Evolutionary conservation across 2,113 vertebrate genomes (phyloP).

Genomic region (Anhinga anhinga): DNA sequence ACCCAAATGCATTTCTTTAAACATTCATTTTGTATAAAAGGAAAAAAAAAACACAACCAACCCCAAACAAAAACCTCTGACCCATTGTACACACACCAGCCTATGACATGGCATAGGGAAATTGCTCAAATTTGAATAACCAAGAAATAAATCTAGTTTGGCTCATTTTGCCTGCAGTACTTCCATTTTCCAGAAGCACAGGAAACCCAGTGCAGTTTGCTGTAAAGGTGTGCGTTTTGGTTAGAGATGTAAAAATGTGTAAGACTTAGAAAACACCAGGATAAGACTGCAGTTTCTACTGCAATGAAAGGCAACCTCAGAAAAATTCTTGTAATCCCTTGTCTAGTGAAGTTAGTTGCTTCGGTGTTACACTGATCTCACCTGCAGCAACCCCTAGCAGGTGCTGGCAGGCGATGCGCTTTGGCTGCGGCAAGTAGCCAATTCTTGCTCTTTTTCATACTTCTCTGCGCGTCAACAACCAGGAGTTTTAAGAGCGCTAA

Average conservation of each 20-base stretch:
- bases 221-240: not conserved
- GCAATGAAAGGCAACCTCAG: not conserved
- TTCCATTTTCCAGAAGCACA: not conserved
- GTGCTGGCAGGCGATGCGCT: not conserved
- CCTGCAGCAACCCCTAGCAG: not conserved
- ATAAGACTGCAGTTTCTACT: not conserved
- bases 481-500: not conserved
- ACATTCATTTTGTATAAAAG: not conserved
- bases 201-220: not conserved
- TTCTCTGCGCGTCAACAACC: not conserved
- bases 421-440: not conserved
- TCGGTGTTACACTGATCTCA: not conserved
- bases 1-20: conserved; percentile 12
- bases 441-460: too few species aligned
- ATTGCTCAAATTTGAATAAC: not conserved
- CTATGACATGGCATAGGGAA: not conserved
- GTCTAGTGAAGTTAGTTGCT: not conserved
- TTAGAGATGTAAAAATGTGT: not conserved
- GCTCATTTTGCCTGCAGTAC: not conserved
- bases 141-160: not conserved
- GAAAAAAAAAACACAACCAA: not conserved
- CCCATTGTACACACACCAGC: not conserved
- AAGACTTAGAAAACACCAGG: not conserved
- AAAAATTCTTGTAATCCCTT: not conserved
- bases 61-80: not conserved